phyloP scores from a whole-genome alignment of 2,888 invertebrate genomes.

The Lepidochitona cinerea region DNA sequence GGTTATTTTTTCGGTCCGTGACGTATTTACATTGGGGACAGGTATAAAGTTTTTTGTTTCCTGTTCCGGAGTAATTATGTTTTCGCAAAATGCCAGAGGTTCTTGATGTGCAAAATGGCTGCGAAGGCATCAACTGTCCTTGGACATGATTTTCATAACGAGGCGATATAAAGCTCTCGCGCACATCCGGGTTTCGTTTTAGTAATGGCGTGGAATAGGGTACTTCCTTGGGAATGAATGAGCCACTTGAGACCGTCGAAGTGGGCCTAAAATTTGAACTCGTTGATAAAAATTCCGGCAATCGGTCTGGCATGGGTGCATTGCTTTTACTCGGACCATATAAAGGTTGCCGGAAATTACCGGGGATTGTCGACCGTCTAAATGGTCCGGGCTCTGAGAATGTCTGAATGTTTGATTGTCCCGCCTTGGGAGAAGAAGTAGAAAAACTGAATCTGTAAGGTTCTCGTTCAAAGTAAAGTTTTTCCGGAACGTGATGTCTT shows the following conservation, averaged over 20 bases:
- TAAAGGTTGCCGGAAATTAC: too few relatives aligned
- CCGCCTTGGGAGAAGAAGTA: background rate
- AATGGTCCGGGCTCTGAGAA: background rate
- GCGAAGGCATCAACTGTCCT: background rate
- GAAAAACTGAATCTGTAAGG: background rate
- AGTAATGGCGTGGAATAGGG: background rate
- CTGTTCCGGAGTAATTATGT: background rate
- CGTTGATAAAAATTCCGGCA: background rate
- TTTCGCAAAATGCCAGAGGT: background rate
- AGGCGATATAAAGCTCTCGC: background rate
- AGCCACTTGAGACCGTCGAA: background rate
- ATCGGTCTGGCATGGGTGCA: background rate
- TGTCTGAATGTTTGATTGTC: background rate
- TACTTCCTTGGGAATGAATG: background rate
- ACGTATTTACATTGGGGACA: slow-evolving; percentile 64
- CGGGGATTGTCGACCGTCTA: background rate
- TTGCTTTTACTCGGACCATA: background rate
- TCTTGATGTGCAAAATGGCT: background rate
- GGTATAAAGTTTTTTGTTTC: background rate
- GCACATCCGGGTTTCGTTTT: background rate
- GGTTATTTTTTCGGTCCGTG: slow-evolving; percentile 70
- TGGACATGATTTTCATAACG: background rate
- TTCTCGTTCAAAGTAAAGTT: too few relatives aligned
- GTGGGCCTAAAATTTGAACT: background rate
- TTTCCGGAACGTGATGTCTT: background rate